These are phyloP conservation scores for Amia ocellicauda DNA, from an alignment of 2,113 vertebrate genomes.

Conservation along the genomic window DNA sequence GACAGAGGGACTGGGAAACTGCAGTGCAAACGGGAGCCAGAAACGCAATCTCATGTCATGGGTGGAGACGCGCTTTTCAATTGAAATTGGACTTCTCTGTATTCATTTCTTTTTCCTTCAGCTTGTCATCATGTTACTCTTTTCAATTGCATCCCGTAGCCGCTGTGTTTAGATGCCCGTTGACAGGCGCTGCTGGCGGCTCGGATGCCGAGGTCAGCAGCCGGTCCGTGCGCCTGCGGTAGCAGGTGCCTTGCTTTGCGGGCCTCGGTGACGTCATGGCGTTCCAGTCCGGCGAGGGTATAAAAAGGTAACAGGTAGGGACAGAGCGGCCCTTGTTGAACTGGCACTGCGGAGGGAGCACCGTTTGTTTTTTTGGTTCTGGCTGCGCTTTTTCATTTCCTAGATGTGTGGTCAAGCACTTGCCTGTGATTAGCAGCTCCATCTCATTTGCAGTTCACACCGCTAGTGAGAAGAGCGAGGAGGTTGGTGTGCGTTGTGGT, in stretches of 20 bases:
- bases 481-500: conserved; percentile 43
- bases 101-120: too few relatives aligned
- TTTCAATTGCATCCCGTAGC: too few relatives aligned
- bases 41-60: too few relatives aligned
- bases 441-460: conserved; percentile 3
- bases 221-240: too few relatives aligned
- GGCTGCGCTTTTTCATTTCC: conserved; percentile 14
- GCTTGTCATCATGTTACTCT: too few relatives aligned
- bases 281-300: conserved; percentile 33
- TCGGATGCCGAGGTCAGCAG: too few relatives aligned
- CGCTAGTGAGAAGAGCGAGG: conserved; percentile 20
- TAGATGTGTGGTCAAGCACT: conserved; percentile 9
- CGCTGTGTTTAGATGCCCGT: too few relatives aligned
- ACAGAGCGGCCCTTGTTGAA: conserved; percentile 21
- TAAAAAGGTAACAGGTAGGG: conserved; percentile 46
- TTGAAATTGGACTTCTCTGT: too few relatives aligned
- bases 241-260: conserved; percentile 14
- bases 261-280: conserved; percentile 40
- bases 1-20: too few relatives aligned
- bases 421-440: conserved; percentile 4
- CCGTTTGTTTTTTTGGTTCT: background rate
- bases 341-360: conserved; percentile 2
- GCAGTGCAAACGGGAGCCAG: too few relatives aligned
- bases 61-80: too few relatives aligned
- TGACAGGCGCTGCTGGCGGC: too few relatives aligned